Conservation (phyloP, 2,797 vertebrate genomes). For the Pangasius larnaudii region DNA sequence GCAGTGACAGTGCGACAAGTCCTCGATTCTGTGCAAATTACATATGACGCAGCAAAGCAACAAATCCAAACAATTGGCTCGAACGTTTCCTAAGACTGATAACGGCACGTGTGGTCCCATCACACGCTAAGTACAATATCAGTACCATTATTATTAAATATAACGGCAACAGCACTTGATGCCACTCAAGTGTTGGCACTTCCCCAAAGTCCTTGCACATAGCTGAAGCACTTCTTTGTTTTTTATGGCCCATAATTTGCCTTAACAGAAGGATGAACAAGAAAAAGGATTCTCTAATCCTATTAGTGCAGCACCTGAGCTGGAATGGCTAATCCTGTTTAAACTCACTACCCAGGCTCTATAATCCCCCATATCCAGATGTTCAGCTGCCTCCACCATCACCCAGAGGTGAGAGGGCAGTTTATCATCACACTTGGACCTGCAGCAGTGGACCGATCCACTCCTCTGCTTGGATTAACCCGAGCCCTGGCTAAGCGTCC, state of each 20-base stretch:
- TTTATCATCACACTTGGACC: slow-evolving; percentile 54
- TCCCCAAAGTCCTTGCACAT: slow-evolving; percentile 40
- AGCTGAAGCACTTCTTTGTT: slow-evolving; percentile 61
- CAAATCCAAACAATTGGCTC: neutral
- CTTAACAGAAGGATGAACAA: slow-evolving; percentile 58
- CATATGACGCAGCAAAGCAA: neutral
- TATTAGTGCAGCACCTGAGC: slow-evolving; percentile 73
- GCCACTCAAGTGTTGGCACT: slow-evolving; percentile 21
- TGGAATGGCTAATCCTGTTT: slow-evolving; percentile 72
- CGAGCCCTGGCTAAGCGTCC: slow-evolving; percentile 3
- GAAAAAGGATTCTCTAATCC: slow-evolving; percentile 69
- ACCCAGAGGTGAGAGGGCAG: slow-evolving; percentile 61
- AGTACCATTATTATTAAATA: neutral
- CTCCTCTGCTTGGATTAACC: slow-evolving; percentile 41
- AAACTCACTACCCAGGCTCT: slow-evolving; percentile 60
- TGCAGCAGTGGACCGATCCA: slow-evolving; percentile 34
- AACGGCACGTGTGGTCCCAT: neutral
- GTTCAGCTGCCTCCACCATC: slow-evolving; percentile 54
- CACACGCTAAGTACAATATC: neutral
- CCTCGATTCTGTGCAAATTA: neutral
- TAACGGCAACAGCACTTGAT: neutral
- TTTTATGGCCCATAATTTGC: slow-evolving; percentile 57
- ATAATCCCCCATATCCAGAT: slow-evolving; percentile 66
- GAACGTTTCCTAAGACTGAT: neutral
- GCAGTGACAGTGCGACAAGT: neutral